Conservation (phyloP, 2,113 vertebrate species). For the Pelecanoides urinatrix region DNA sequence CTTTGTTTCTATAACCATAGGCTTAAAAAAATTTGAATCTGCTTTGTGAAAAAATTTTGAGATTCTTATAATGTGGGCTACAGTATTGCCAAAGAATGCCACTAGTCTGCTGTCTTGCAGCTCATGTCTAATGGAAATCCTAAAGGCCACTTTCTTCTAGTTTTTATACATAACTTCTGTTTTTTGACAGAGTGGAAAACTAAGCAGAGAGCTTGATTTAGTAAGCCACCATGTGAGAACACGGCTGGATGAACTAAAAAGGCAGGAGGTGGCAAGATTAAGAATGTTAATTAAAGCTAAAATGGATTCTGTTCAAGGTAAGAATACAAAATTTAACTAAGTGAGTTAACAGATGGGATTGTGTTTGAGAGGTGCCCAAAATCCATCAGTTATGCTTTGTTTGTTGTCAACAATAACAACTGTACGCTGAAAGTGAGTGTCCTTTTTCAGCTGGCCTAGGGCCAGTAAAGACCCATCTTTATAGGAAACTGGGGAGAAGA, state of each 20-base stretch:
- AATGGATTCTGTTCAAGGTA: slow-evolving; percentile 89
- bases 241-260: slow-evolving; percentile 93
- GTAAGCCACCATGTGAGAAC: slow-evolving; percentile 95
- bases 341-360: not conserved
- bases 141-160: not conserved
- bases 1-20: not conserved
- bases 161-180: not conserved
- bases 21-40: not conserved
- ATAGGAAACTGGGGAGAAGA: not conserved
- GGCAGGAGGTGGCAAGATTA: slow-evolving; percentile 92
- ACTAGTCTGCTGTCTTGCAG: not conserved
- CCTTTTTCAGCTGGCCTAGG: not conserved
- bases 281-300: slow-evolving; percentile 95
- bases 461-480: not conserved
- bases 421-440: not conserved
- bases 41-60: not conserved
- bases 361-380: not conserved
- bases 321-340: slow-evolving; percentile 55
- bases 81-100: not conserved
- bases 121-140: not conserved
- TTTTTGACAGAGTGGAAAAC: slow-evolving; percentile 85
- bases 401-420: not conserved
- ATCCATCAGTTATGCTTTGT: not conserved
- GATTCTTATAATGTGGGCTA: not conserved
- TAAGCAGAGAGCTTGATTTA: slow-evolving; percentile 95